phyloP scores from a whole-genome alignment of 2,113 vertebrate species.

The Microcebus ravelobensis region DNA sequence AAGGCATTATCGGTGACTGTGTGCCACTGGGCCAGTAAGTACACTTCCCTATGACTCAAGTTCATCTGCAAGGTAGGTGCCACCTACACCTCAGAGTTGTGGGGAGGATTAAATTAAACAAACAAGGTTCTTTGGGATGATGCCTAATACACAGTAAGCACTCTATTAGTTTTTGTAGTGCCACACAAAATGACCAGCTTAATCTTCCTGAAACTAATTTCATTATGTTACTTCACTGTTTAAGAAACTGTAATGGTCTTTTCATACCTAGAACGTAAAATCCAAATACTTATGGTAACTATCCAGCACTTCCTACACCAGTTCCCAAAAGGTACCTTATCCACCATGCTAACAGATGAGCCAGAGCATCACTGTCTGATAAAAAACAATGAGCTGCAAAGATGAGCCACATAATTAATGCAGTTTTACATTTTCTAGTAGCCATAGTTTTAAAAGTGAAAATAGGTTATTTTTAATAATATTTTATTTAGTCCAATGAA shows the following conservation, averaged over 20 bases:
- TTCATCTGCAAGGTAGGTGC: not conserved
- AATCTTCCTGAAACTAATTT: not conserved
- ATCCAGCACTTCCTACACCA: not conserved
- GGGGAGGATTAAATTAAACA: not conserved
- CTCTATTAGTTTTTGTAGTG: not conserved
- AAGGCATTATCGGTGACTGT: not conserved
- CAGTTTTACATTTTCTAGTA: not conserved
- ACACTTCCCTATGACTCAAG: not conserved
- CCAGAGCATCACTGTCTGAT: not conserved
- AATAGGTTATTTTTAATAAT: not conserved
- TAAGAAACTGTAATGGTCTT: not conserved
- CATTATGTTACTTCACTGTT: not conserved
- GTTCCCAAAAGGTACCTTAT: not conserved
- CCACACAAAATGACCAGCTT: not conserved
- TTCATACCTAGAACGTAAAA: not conserved
- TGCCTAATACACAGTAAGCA: not conserved
- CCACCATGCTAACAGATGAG: not conserved
- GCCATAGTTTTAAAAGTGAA: not conserved
- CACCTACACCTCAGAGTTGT: not conserved
- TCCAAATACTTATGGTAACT: not conserved
- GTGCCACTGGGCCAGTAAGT: not conserved
- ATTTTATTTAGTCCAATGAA: not conserved
- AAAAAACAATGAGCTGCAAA: not conserved
- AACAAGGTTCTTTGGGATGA: not conserved
- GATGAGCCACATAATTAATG: not conserved